A percentile compares a stretch with the other conserved stretches of the same genome.
phyloP scores from a whole-genome alignment of 2,797 vertebrate genomes.

The Oryzias dopingdopingensis region DNA sequence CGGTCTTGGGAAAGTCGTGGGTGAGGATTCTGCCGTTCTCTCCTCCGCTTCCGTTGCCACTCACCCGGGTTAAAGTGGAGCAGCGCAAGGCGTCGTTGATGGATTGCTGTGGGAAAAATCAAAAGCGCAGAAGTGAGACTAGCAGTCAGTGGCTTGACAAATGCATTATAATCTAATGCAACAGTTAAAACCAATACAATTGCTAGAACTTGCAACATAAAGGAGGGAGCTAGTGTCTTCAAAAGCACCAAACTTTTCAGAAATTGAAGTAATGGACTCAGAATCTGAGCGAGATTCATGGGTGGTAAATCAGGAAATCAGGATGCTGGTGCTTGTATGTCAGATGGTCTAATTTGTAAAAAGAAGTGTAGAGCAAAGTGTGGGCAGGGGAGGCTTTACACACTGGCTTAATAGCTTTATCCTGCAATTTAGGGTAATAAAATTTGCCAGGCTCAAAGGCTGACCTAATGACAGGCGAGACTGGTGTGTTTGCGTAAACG shows the following conservation, averaged over 20 bases:
- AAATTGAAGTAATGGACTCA: constrained; percentile 30
- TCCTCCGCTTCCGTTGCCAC: constrained; percentile 82
- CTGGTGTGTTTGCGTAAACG: neutral
- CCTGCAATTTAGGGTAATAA: constrained; percentile 45
- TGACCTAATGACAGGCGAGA: constrained; percentile 59
- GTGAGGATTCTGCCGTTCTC: constrained; percentile 97
- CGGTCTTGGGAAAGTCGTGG: constrained; percentile 96
- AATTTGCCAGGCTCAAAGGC: constrained; percentile 56
- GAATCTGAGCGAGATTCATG: constrained; percentile 26
- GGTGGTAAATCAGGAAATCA: constrained; percentile 31
- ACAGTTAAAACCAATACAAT: constrained; percentile 22
- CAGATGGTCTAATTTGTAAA: constrained; percentile 42
- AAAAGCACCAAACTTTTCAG: neutral
- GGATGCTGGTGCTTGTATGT: constrained; percentile 16
- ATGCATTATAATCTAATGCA: constrained; percentile 10
- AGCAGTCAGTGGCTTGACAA: neutral
- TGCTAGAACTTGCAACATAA: constrained; percentile 7
- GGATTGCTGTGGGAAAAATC: constrained; percentile 87
- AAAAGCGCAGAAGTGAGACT: constrained; percentile 14
- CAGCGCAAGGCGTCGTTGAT: constrained; percentile 97
- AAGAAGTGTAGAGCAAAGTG: constrained; percentile 45
- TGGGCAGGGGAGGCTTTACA: constrained; percentile 46
- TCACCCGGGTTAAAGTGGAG: constrained; percentile 92
- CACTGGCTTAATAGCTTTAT: constrained; percentile 53
- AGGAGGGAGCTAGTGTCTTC: too few relatives aligned